These are phyloP conservation scores for Cottoperca gobio DNA, from an alignment of 2,797 vertebrate genomes.

Conservation along the genomic window DNA sequence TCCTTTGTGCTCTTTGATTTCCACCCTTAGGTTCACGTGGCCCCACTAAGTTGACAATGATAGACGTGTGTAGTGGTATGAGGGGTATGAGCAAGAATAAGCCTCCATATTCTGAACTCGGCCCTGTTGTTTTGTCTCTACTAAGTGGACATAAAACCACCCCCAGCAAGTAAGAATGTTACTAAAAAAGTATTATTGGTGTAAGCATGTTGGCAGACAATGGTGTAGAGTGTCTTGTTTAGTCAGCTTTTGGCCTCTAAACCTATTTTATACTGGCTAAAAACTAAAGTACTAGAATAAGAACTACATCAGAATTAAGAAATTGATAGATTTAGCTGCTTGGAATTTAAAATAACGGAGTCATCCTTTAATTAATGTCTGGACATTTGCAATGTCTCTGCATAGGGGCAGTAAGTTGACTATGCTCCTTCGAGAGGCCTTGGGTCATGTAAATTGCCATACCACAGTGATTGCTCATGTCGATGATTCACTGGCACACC, in stretches of 20 bases:
- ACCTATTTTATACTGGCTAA: not conserved
- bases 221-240: not conserved
- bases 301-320: not conserved
- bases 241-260: not conserved
- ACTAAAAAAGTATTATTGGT: not conserved
- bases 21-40: slow-evolving; percentile 88
- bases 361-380: slow-evolving; percentile 13
- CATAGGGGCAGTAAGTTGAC: slow-evolving; percentile 94
- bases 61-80: slow-evolving; percentile 94
- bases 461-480: slow-evolving; percentile 95
- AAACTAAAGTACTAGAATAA: not conserved
- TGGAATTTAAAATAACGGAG: not conserved
- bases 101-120: slow-evolving; percentile 91
- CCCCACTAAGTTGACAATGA: slow-evolving; percentile 94
- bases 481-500: slow-evolving; percentile 87
- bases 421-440: slow-evolving; percentile 95
- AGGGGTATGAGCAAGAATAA: slow-evolving; percentile 87
- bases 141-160: slow-evolving; percentile 94
- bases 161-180: slow-evolving; percentile 90
- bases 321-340: not conserved
- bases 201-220: not conserved
- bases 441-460: slow-evolving; percentile 94
- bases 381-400: slow-evolving; percentile 46
- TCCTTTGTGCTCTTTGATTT: slow-evolving; percentile 33
- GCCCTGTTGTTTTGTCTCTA: slow-evolving; percentile 92